These are phyloP conservation scores for Megaleporinus macrocephalus DNA, from an alignment of 2,113 vertebrate genomes.

Conservation along the genomic window DNA sequence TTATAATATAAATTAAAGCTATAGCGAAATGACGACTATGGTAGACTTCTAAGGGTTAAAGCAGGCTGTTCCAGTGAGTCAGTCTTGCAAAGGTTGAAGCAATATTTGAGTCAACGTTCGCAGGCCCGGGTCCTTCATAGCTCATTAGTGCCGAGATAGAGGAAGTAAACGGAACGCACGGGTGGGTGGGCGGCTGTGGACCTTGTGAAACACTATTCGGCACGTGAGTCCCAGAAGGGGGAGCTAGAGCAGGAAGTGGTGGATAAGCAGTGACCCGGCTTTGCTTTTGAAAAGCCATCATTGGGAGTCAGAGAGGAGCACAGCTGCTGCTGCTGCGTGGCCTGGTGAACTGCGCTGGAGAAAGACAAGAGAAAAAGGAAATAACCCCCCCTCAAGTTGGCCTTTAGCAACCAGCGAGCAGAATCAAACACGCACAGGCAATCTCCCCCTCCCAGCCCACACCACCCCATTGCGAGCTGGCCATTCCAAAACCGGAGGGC, in stretches of 20 bases:
- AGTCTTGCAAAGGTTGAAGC: neutral
- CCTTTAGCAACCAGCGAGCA: constrained; percentile 26
- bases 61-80: constrained; percentile 7
- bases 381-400: constrained; percentile 22
- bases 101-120: constrained; percentile 14
- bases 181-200: neutral
- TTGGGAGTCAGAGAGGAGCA: constrained; percentile 30
- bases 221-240: constrained; percentile 45
- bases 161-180: constrained; percentile 21
- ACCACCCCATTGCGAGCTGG: neutral
- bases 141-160: constrained; percentile 23
- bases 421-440: neutral
- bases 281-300: constrained; percentile 39
- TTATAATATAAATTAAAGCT: too few relatives aligned
- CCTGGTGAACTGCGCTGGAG: constrained; percentile 34
- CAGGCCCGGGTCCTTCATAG: constrained; percentile 32
- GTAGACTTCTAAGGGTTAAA: neutral
- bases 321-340: constrained; percentile 38
- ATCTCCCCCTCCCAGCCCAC: neutral
- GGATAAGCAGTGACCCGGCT: constrained; percentile 26
- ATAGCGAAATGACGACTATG: neutral
- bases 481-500: neutral
- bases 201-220: constrained; percentile 50
- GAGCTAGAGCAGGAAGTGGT: constrained; percentile 54
- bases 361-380: constrained; percentile 42